Base-by-base conservation (phyloP, 2,113 vertebrate species). In the Tapirus terrestris region DNA sequence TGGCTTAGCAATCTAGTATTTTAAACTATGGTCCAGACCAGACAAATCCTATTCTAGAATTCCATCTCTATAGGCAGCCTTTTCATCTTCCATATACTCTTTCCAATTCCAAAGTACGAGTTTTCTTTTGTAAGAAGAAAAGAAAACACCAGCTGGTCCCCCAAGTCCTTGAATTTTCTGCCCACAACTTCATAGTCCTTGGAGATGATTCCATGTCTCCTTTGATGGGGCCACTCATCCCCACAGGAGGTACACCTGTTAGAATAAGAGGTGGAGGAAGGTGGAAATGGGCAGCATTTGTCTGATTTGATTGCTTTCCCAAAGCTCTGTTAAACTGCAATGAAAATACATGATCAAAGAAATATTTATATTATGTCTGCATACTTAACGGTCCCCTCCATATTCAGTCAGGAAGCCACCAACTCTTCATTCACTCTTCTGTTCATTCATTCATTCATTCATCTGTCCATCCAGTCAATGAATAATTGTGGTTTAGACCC, bases 1-100 rank as follows among this genome's bases (percentile, higher is more conserved):
- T 48, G 48, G 48, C 48, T 48, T 48, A 48, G 48, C 48, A 88
- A 77, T 84, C 53, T 14, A 91, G 53, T 91, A 77, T 96, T 96
- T 94, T 84, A 93, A 93, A 88, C 51, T n/a, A 85, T 63, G 23
- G 27, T 81, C 72, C 60, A 76, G 39, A 88, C 67, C 87, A 94
- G 81, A 87, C 39, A 92, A 82, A 76, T 72, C 25, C 45, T 90
- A 81, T 89, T 91, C 81, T 80, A 80, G 92, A 94, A 96, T 94
- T 65, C 65, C 45, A 56, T 94, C 88, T 88, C 33, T 67, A 80
- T 27, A 89, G 77, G 94, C 39, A 90, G 33, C 25, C 67, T 80
- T 97, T 91, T 94, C 33, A 70, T 90, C 33, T 65, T 88, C 39
- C 43, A 29, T 60, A 4, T 70, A 83, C 75, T 92, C 51, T 94